phyloP scores from a whole-genome alignment of 2,113 vertebrate genomes.

The Notarius quadriscutis region DNA sequence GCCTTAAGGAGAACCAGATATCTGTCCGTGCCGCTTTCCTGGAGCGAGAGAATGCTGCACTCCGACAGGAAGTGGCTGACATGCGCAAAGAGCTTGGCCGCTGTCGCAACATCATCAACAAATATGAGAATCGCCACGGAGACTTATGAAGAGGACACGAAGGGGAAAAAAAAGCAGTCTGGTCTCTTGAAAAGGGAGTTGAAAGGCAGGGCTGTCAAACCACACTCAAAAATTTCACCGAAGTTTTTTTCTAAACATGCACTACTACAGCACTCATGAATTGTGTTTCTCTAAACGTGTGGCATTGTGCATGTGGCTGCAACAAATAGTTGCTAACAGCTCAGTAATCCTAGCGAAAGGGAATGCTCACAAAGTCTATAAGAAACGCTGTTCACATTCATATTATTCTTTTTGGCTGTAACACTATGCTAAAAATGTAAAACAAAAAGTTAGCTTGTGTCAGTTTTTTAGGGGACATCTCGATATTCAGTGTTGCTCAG shows the following conservation, averaged over 20 bases:
- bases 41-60: constrained; percentile 92
- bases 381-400: constrained; percentile 31
- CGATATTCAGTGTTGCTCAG: constrained; percentile 40
- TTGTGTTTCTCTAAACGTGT: constrained; percentile 19
- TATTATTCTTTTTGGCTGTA: background rate
- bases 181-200: background rate
- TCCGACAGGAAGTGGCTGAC: constrained; percentile 95
- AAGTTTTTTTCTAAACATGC: constrained; percentile 4
- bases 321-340: constrained; percentile 25
- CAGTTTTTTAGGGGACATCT: constrained; percentile 12
- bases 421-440: background rate
- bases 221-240: constrained; percentile 65
- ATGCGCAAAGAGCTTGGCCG: constrained; percentile 94
- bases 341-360: constrained; percentile 11
- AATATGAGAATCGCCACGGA: constrained; percentile 91
- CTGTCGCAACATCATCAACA: constrained; percentile 94
- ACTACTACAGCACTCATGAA: constrained; percentile 11
- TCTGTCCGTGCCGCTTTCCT: constrained; percentile 95
- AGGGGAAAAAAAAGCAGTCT: background rate
- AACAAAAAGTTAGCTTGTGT: background rate
- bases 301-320: constrained; percentile 19
- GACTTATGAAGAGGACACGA: constrained; percentile 78
- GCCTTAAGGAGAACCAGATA: constrained; percentile 99
- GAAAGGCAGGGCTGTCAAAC: constrained; percentile 46
- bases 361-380: constrained; percentile 43